A percentile compares a stretch with the other conserved stretches of the same genome.
Evolutionary conservation across 2,113 vertebrate species (phyloP).

Genomic region (Gobio gobio): DNA sequence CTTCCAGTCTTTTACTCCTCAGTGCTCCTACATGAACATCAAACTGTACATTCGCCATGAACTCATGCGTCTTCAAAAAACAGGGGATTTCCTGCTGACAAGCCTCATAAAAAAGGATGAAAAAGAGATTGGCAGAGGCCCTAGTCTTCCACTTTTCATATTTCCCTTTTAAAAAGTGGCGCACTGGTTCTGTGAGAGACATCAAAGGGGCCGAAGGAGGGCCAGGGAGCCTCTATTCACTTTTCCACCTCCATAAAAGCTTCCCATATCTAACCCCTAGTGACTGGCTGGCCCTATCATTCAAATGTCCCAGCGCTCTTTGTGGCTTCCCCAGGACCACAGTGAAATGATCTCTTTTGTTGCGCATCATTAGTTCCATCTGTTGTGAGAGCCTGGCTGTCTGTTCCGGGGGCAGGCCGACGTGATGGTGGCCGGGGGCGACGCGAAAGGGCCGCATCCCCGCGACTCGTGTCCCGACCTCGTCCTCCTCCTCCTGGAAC

Average conservation of each 20-base stretch:
- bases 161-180: constrained; percentile 59
- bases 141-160: constrained; percentile 61
- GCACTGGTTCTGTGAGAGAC: constrained; percentile 62
- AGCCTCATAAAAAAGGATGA: constrained; percentile 51
- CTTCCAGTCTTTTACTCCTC: neutral
- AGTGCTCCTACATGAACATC: constrained; percentile 41
- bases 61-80: constrained; percentile 40
- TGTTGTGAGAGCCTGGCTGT: constrained; percentile 80
- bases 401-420: constrained; percentile 77
- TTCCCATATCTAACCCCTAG: constrained; percentile 67
- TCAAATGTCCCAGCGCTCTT: constrained; percentile 76
- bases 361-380: constrained; percentile 89
- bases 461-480: constrained; percentile 73
- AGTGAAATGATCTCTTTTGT: constrained; percentile 85
- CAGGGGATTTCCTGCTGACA: constrained; percentile 51
- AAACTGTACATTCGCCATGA: constrained; percentile 50
- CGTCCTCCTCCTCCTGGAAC: constrained; percentile 63
- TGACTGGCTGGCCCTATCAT: constrained; percentile 75
- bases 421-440: constrained; percentile 80
- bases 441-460: constrained; percentile 71
- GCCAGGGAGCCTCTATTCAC: constrained; percentile 63
- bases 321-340: constrained; percentile 76
- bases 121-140: constrained; percentile 55
- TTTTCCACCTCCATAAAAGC: constrained; percentile 61
- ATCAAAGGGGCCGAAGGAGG: constrained; percentile 62